Percentiles rank a stretch among this genome's conserved stretches.
Conservation (phyloP, 2,113 vertebrate species). For the Sinocyclocheilus rhinocerous region DNA sequence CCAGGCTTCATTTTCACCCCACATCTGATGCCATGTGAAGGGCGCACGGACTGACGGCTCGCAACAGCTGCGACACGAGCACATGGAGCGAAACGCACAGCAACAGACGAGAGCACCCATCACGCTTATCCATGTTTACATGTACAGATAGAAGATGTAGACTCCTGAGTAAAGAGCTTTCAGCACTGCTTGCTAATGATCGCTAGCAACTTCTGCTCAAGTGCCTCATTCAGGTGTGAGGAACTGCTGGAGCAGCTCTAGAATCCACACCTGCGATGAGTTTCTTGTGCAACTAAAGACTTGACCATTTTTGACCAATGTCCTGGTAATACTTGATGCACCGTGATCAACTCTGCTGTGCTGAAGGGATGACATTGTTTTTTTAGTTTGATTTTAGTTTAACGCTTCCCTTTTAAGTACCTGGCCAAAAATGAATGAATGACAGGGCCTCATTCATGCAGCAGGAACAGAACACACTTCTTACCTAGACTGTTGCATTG, state of each 20-base stretch:
- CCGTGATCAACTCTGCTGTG: not conserved
- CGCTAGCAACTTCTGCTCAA: not conserved
- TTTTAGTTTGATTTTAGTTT: slow-evolving; percentile 3
- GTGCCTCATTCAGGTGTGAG: not conserved
- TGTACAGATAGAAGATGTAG: not conserved
- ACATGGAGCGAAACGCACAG: not conserved
- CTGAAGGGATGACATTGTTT: not conserved
- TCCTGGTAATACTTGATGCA: not conserved
- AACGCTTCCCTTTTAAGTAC: not conserved
- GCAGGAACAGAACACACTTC: not conserved
- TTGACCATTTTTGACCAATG: not conserved
- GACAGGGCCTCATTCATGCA: not conserved
- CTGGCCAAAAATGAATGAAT: not conserved
- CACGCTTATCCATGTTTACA: not conserved
- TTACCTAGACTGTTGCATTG: not conserved
- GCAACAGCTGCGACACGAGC: slow-evolving; percentile 66
- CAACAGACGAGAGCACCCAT: not conserved
- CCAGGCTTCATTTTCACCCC: slow-evolving; percentile 65
- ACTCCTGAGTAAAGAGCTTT: not conserved
- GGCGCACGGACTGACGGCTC: slow-evolving; percentile 68
- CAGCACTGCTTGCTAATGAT: not conserved
- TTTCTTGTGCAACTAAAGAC: not conserved
- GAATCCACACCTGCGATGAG: not conserved
- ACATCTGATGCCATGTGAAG: slow-evolving; percentile 64
- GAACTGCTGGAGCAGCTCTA: not conserved